Evolutionary conservation across 2,113 vertebrate species (phyloP).

Genomic region (Cercopithecus mona): DNA sequence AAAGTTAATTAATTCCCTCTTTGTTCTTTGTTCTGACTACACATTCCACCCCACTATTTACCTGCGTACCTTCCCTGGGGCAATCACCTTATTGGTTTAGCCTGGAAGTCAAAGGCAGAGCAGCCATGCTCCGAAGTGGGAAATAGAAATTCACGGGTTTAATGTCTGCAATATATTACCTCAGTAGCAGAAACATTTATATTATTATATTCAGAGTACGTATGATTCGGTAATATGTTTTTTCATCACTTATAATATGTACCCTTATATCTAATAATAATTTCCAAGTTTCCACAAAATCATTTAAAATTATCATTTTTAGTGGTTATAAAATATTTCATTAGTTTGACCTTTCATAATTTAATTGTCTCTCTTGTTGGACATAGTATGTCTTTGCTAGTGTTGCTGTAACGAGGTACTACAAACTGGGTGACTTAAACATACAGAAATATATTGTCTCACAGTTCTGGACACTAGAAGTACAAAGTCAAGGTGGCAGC

Average conservation of each 20-base stretch:
- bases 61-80: not conserved
- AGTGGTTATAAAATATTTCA: not conserved
- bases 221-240: not conserved
- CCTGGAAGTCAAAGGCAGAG: not conserved
- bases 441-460: not conserved
- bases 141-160: not conserved
- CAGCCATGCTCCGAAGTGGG: not conserved
- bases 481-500: not conserved
- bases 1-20: not conserved
- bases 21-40: not conserved
- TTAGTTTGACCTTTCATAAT: not conserved
- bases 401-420: not conserved
- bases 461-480: not conserved
- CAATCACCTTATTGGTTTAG: not conserved
- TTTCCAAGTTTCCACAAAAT: not conserved
- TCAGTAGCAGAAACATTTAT: not conserved
- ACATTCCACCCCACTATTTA: accelerated
- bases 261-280: not conserved
- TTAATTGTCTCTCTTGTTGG: not conserved
- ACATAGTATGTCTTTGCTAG: not conserved
- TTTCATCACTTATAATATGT: not conserved
- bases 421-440: not conserved
- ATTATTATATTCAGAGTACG: not conserved
- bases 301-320: not conserved
- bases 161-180: not conserved